Evolutionary conservation across 2,797 vertebrate species (phyloP), one percentile per base, ranked within the genome.

Genomic region (Rhabdophis nuchalis): DNA sequence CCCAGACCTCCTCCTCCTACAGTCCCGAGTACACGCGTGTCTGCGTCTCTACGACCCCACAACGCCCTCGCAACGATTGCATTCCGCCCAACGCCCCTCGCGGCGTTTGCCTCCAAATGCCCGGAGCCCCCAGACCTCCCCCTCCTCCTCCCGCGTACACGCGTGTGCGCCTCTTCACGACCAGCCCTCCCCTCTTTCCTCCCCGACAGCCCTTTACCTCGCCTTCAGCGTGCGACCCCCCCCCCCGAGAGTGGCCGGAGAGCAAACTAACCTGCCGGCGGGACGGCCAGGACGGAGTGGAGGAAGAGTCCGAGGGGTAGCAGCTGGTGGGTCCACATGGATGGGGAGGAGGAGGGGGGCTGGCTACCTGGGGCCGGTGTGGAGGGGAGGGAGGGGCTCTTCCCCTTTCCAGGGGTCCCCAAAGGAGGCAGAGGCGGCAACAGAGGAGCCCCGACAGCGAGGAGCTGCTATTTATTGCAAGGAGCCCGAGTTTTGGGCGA

Each of bases 271-370:
- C 98, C 98, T 98, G 97, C 96, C 91, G 12, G 94, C 56, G 97
- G 97, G 95, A 96, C 95, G 96, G 95, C 91, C 93, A 93, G 88
- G 93, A 93, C 64, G 95, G 96, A 95, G 4, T 96, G 96, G 93
- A 97, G 95, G 36, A 98, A 96, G 94, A 98, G 97, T 1, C 97
- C 91, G 93, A 94, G 95, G 87, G 98, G 94, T 92, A 99, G 89
- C 46, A 99, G 96, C 95, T 96, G 97, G 97, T 97, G 97, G 97
- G 97, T 98, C 98, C 99, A 98, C 99, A 99, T 99, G 96, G 95
- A 96, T 96, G 94, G 96, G 58, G 85, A 91, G 77, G 94, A 36
- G 96, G 94, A 94, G 94, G 72, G 5, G 10, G 2, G 2, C 57
- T 29, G 27, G 56, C 56, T 58, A 82, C 72, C 72, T 46, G 72